Percentiles rank a stretch among this genome's conserved stretches.
These are phyloP conservation scores for Eristalinus sepulchralis DNA, from an alignment of 2,888 invertebrate species.

Conservation along the genomic window DNA sequence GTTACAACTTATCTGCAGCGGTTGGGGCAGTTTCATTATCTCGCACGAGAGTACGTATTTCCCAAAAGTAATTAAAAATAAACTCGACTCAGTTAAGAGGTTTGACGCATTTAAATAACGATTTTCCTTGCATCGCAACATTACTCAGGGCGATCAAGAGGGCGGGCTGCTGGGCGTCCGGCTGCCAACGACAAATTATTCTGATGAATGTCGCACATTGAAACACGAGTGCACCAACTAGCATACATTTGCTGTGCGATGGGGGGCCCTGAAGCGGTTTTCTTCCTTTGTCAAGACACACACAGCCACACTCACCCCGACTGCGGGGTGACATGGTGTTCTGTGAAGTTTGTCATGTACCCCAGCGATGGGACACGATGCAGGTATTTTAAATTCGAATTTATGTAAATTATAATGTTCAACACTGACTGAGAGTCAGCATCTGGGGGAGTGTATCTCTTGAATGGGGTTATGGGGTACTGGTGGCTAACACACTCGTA, in stretches of 20 bases:
- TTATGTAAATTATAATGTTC: conserved; percentile 6
- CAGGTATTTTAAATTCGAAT: conserved; percentile 19
- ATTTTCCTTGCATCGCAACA: not conserved
- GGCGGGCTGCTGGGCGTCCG: not conserved
- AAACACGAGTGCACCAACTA: not conserved
- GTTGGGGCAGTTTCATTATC: not conserved
- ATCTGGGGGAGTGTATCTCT: not conserved
- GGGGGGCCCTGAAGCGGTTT: not conserved
- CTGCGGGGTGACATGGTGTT: conserved; percentile 5
- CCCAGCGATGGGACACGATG: not conserved
- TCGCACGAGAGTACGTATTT: not conserved
- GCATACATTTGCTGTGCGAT: not conserved
- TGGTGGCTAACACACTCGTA: not conserved
- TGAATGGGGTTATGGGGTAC: not conserved
- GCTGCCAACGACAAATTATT: conserved; percentile 9
- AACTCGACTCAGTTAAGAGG: not conserved
- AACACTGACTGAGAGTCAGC: not conserved
- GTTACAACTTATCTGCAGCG: not conserved
- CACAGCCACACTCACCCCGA: not conserved
- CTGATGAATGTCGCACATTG: conserved; percentile 12
- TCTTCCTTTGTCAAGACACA: conserved; percentile 6
- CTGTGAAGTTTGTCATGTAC: not conserved
- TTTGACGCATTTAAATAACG: not conserved
- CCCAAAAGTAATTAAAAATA: not conserved
- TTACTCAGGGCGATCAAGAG: conserved; percentile 1